Base-by-base conservation (phyloP, 2,113 vertebrate genomes). In the Hemiprocne comata region DNA sequence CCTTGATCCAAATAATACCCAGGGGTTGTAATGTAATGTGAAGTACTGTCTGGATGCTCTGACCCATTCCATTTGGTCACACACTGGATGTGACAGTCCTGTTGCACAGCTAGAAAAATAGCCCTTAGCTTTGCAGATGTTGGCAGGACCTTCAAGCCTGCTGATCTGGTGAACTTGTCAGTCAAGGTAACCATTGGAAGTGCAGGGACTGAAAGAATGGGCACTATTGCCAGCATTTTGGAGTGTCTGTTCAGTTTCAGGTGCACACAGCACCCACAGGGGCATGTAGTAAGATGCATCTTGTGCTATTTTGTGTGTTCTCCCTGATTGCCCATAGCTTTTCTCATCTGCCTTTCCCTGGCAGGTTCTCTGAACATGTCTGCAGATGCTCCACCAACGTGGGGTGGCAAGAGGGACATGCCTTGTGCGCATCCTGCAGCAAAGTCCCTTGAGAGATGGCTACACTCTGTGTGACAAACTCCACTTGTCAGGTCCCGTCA, bases 301-400 rank as follows among this genome's bases (percentile, higher is more conserved):
- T 54, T 50, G 13, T 28, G 6, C 26, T 25, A 1, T 28, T 50
- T 48, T 7, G 3, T 46, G 46, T n/a, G 34, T 75, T 34, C 42
- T 78, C 33, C 44, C 12, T 2, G 15, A 29, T 17, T 9, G 11
- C 26, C 77, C 0, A 0, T 3, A 42, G 48, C 57, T 81, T 51
- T 48, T 44, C 1, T 3, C 33, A 13, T 7, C 55, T 87, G 70
- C 67, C 57, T 61, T 62, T 66, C 23, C 26, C 33, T 23, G 80
- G 84, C 71, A 40, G 44, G 58, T n/a, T 53, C n/a, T 77, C 31
- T 58, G 40, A 24, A 0, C 0, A 14, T 57, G 36, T 69, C 77
- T 71, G 65, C 54, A 50, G 82, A 24, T 8, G 38, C 23, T 53
- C 15, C 65, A 15, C 1, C 2, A 29, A 7, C 1, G 0, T 4